Evolutionary conservation across 2,797 vertebrate genomes (phyloP).

Genomic region (Xenentodon cancila): DNA sequence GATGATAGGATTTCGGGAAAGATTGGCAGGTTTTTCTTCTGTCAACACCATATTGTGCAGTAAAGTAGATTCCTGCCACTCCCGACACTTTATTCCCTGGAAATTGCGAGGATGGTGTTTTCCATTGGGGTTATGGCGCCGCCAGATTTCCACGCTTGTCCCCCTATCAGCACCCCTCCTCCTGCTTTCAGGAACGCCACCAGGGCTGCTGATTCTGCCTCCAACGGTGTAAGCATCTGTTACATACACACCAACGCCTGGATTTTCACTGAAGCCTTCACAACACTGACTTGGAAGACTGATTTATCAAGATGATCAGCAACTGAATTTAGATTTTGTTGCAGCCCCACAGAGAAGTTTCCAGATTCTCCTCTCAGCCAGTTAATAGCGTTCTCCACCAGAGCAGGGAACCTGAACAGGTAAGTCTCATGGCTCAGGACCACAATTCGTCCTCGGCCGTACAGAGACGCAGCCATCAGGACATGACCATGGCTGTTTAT

Average conservation of each 20-base stretch:
- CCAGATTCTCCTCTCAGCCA: constrained; percentile 78
- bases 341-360: constrained; percentile 58
- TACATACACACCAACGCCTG: constrained; percentile 74
- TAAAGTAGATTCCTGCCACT: constrained; percentile 83
- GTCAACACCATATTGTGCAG: constrained; percentile 48
- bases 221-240: constrained; percentile 73
- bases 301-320: constrained; percentile 62
- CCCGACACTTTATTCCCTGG: constrained; percentile 81
- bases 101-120: constrained; percentile 66
- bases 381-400: constrained; percentile 78
- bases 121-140: constrained; percentile 50
- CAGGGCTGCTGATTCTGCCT: constrained; percentile 55
- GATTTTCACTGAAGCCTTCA: constrained; percentile 21
- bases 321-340: constrained; percentile 50
- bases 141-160: constrained; percentile 89
- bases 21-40: constrained; percentile 54
- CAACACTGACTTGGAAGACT: constrained; percentile 50
- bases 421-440: constrained; percentile 82
- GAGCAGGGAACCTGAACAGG: constrained; percentile 63
- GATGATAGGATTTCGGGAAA: constrained; percentile 75
- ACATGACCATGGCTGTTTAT: constrained; percentile 60
- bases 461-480: constrained; percentile 84
- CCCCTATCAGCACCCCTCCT: constrained; percentile 87
- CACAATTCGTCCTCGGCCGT: constrained; percentile 80
- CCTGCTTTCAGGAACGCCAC: constrained; percentile 83